These are phyloP conservation scores for Bos taurus DNA, from an alignment of 2,113 vertebrate genomes.

Conservation along the genomic window ARS-UCD2.0 NC_037342.1:51198501-51199000, in stretches of 20 bases:
- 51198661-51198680: background rate
- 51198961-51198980: too few species aligned
- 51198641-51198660: background rate
- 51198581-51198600: background rate
- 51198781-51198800: background rate
- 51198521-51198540: background rate
- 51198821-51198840: background rate
- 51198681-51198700: background rate
- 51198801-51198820: background rate
- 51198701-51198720: background rate
- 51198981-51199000: too few species aligned
- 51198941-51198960: too few species aligned
- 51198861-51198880: background rate
- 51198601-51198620: background rate
- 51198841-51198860: background rate
- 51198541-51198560: background rate
- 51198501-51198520: background rate
- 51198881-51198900: too few species aligned
- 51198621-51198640: background rate
- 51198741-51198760: background rate
- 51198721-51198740: background rate
- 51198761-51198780: background rate
- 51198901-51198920: too few species aligned
- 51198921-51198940: too few species aligned
- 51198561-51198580: background rate